These are phyloP conservation scores for Arctopsyche grandis DNA, from an alignment of 1,140 invertebrate genomes.

Conservation along the genomic window DNA sequence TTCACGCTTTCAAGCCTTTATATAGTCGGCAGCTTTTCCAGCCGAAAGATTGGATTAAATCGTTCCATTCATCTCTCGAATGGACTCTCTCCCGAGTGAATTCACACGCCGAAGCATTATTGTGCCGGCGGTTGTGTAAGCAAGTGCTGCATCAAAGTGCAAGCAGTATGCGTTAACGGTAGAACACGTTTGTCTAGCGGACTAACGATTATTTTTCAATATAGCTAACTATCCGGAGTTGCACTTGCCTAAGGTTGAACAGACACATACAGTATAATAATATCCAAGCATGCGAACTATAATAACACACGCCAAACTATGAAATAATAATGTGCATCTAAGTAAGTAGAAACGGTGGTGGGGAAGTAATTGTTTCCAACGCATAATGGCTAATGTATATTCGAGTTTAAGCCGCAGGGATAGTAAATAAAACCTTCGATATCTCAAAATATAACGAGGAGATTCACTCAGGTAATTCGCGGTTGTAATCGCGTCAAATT, in stretches of 20 bases:
- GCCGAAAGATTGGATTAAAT: neutral
- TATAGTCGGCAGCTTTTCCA: neutral
- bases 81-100: neutral
- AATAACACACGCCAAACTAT: conserved; percentile 19
- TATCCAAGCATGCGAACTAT: conserved; percentile 9
- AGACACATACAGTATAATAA: conserved; percentile 13
- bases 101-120: neutral
- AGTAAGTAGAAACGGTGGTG: neutral
- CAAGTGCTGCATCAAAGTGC: conserved; percentile 36
- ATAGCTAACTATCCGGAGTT: conserved; percentile 37
- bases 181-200: conserved; percentile 51
- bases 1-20: neutral
- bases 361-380: conserved; percentile 21
- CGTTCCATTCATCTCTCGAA: neutral
- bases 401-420: neutral
- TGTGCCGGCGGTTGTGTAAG: conserved; percentile 8
- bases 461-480: neutral
- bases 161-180: conserved; percentile 47
- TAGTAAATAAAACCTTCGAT: conserved; percentile 5
- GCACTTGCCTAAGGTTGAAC: conserved; percentile 41
- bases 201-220: conserved; percentile 48
- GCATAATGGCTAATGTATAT: conserved; percentile 13
- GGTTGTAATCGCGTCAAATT: conserved; percentile 9
- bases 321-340: conserved; percentile 29
- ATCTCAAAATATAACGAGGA: neutral